Evolutionary conservation across 2,113 vertebrate species (phyloP).

Genomic region (Cromileptes altivelis): DNA sequence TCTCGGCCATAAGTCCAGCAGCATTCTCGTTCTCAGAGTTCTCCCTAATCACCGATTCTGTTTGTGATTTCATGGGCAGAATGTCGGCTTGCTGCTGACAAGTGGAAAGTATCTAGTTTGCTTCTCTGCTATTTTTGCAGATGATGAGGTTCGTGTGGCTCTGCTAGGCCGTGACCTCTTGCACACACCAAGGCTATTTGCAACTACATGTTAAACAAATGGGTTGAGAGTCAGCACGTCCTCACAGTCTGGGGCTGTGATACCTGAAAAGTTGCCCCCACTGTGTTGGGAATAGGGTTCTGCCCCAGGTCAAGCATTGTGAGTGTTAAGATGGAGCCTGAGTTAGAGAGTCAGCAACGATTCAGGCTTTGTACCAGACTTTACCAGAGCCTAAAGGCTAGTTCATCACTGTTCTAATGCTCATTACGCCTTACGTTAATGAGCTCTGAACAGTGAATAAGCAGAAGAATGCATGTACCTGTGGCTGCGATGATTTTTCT

Average conservation of each 20-base stretch:
- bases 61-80: not conserved
- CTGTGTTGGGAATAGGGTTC: not conserved
- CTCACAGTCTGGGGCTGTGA: not conserved
- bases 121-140: not conserved
- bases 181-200: not conserved
- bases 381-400: not conserved
- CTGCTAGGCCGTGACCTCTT: not conserved
- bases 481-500: not conserved
- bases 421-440: not conserved
- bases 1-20: not conserved
- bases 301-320: not conserved
- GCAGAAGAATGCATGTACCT: not conserved
- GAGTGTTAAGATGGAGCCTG: not conserved
- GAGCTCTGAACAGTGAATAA: not conserved
- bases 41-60: not conserved
- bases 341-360: not conserved
- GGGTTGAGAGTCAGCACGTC: slow-evolving; percentile 1
- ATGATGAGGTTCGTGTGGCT: not conserved
- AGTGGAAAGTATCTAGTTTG: not conserved
- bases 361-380: not conserved
- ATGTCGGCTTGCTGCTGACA: not conserved
- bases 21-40: not conserved
- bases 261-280: not conserved
- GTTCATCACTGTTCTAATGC: not conserved
- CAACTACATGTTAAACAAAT: not conserved